A percentile compares a stretch with the other conserved stretches of the same genome.
phyloP scores from a whole-genome alignment of 1,140 invertebrate species.

The Pseudomyrmex concolor region DNA sequence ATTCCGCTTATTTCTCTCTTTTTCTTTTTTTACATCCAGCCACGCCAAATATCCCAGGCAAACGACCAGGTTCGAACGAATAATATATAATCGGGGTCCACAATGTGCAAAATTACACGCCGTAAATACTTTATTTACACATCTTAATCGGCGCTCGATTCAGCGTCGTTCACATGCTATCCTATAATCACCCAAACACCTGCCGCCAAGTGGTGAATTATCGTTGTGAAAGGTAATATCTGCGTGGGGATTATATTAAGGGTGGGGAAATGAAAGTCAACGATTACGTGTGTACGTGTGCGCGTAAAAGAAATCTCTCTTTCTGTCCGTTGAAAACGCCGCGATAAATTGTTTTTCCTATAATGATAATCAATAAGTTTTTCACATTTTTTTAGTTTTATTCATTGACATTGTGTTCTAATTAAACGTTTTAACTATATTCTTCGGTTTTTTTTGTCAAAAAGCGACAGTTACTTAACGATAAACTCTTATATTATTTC shows the following conservation, averaged over 20 bases:
- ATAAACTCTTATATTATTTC: too few relatives aligned
- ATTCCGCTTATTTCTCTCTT: not conserved
- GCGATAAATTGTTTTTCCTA: constrained; percentile 44
- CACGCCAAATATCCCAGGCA: not conserved
- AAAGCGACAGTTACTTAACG: too few relatives aligned
- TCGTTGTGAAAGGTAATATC: constrained; percentile 48
- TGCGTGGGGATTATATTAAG: constrained; percentile 19
- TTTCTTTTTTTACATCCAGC: not conserved
- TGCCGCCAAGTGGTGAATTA: constrained; percentile 45
- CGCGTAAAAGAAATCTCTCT: not conserved
- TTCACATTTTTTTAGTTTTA: constrained; percentile 1
- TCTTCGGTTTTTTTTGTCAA: too few relatives aligned
- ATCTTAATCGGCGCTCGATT: constrained; percentile 51
- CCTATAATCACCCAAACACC: constrained; percentile 51
- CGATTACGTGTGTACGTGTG: not conserved
- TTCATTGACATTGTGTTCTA: not conserved
- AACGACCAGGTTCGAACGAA: not conserved
- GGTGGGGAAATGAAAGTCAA: constrained; percentile 40
- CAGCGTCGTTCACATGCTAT: constrained; percentile 33
- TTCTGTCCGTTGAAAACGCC: constrained; percentile 3
- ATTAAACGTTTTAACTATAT: too few relatives aligned
- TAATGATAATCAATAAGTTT: not conserved
- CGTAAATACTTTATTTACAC: constrained; percentile 23
- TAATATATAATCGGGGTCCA: constrained; percentile 14
- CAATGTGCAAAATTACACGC: constrained; percentile 19